Conservation (phyloP, 2,888 invertebrate species). For the Stenolophus ochropezus region DNA sequence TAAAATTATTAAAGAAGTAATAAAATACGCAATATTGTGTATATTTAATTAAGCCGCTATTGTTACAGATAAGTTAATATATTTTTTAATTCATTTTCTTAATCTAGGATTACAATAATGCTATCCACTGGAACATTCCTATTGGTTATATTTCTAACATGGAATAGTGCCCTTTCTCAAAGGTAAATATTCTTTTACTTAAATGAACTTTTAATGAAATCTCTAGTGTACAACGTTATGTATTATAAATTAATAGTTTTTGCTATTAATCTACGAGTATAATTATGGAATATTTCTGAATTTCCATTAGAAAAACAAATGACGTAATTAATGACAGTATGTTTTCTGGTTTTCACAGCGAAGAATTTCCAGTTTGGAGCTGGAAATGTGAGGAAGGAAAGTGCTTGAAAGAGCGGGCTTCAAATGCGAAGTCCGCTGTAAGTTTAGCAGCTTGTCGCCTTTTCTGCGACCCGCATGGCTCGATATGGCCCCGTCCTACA, state of each 20-base stretch:
- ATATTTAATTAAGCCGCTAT: background rate
- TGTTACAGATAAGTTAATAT: background rate
- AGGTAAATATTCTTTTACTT: conserved; percentile 12
- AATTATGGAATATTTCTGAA: too few relatives aligned
- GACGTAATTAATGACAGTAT: too few relatives aligned
- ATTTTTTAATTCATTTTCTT: background rate
- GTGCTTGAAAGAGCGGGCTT: conserved; percentile 74
- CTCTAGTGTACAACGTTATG: too few relatives aligned
- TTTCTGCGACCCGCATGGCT: conserved; percentile 78
- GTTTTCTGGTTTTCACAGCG: conserved; percentile 31
- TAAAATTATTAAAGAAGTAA: background rate
- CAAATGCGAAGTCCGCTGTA: conserved; percentile 69
- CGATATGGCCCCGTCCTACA: conserved; percentile 81
- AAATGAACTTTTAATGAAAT: background rate
- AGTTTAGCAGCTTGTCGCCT: conserved; percentile 79
- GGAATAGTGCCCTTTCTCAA: background rate
- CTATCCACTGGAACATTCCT: background rate
- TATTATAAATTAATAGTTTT: too few relatives aligned
- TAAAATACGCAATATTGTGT: background rate
- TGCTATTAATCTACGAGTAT: too few relatives aligned
- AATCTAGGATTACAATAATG: conserved; percentile 34
- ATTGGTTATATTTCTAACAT: conserved; percentile 17
- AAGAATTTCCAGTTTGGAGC: conserved; percentile 71
- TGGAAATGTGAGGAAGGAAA: conserved; percentile 76
- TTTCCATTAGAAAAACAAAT: too few relatives aligned